Evolutionary conservation across 2,888 invertebrate species (phyloP), one percentile per base, ranked within the genome.

Genomic region (Microctonus brassicae): DNA sequence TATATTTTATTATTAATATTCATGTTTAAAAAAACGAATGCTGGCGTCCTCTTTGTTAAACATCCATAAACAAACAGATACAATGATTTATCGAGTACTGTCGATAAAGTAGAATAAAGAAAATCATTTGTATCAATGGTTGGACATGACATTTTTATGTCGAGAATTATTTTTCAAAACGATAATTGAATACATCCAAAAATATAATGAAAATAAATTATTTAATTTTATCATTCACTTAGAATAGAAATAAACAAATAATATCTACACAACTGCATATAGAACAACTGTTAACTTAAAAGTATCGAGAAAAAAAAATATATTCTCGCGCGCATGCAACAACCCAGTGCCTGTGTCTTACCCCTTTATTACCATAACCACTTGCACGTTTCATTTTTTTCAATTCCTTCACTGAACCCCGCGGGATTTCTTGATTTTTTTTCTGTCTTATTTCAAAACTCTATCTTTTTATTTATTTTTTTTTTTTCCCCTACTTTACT

Each of bases 311-410:
- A 17, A 42, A n/a, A n/a, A 3, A 17, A 47, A 47, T 5, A 29
- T 29, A 47, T 47, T 17, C 17, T 17, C 47, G 17, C 22, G 67
- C 60, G 52, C 34, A 61, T 52, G 39, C 24, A 47, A 58, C 52
- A 20, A 22, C 39, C 69, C 58, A 11, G 53, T 53, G 74, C 33
- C 73, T 63, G 68, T 68, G 75, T 71, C 69, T 74, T 72, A 71
- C 75, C 79, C 78, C 69, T 70, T 81, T 73, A 81, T 81, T 79
- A 81, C 68, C 76, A 74, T 80, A 81, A 81, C 77, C 63, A 73
- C 76, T 80, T 73, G 72, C 69, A 62, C 69, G 62, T 69, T 69
- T 13, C 53, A 24, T n/a, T n/a, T 39, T 26, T 34, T 53, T 47
- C 47, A 47, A 47, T 2, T 47, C 17, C 17, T 17, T 47, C 47